Conservation (phyloP, 2,113 vertebrate species). For the Vimba vimba region DNA sequence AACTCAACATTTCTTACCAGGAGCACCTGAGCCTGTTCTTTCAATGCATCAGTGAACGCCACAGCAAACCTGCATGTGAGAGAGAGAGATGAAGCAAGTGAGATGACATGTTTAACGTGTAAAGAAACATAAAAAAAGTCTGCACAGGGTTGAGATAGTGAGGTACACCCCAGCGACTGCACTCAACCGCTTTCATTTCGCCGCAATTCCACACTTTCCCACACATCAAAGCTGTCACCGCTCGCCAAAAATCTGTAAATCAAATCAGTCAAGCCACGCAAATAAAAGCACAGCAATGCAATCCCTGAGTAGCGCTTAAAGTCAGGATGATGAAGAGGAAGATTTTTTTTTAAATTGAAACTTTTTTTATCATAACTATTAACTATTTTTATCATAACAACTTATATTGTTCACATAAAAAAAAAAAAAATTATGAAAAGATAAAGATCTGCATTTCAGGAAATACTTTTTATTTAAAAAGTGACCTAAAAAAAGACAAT, state of each 20-base stretch:
- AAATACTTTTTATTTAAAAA: neutral
- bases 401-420: neutral
- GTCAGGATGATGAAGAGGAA: neutral
- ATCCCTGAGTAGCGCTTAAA: neutral
- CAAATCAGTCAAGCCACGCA: slow-evolving; percentile 23
- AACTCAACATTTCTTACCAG: slow-evolving; percentile 79
- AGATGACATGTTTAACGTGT: slow-evolving; percentile 3
- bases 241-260: slow-evolving; percentile 14
- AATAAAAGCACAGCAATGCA: slow-evolving; percentile 1
- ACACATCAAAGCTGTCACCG: slow-evolving; percentile 24
- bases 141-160: neutral
- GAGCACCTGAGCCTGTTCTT: slow-evolving; percentile 77
- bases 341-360: neutral
- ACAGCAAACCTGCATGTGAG: slow-evolving; percentile 85
- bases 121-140: slow-evolving; percentile 19
- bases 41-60: slow-evolving; percentile 86
- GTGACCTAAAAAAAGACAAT: neutral
- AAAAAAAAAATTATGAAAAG: neutral
- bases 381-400: neutral
- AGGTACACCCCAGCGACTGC: neutral
- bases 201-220: slow-evolving; percentile 11
- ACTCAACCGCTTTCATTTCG: slow-evolving; percentile 19
- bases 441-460: neutral
- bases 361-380: no score
- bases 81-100: slow-evolving; percentile 44